Conservation (phyloP, 2,797 vertebrate species). For the Vespertilio murinus region DNA sequence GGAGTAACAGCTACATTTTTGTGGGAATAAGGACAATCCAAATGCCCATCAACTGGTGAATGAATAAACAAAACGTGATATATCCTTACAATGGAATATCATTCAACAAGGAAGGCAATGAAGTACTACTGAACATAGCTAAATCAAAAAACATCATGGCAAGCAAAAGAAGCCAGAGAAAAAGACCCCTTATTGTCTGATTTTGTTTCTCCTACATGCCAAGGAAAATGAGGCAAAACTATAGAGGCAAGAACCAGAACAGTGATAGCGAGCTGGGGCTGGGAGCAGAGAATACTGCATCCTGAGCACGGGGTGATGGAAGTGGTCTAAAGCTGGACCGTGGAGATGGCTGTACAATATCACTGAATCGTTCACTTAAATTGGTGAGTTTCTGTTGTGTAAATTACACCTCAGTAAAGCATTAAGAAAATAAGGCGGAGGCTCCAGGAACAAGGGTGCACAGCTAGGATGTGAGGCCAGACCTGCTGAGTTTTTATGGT, state of each 20-base stretch:
- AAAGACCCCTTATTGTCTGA: fast-evolving
- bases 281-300: too few relatives aligned
- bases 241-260: too few relatives aligned
- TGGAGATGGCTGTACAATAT: neutral
- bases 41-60: too few relatives aligned
- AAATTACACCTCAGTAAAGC: neutral
- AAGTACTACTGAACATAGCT: fast-evolving
- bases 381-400: neutral
- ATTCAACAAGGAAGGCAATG: fast-evolving
- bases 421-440: neutral
- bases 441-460: neutral
- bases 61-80: fast-evolving
- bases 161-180: neutral
- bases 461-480: too few relatives aligned
- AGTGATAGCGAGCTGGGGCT: fast-evolving
- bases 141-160: neutral
- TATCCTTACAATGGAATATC: fast-evolving
- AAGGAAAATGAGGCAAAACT: neutral
- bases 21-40: neutral
- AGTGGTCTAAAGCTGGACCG: neutral
- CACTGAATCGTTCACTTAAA: too few relatives aligned
- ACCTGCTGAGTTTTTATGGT: neutral
- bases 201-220: fast-evolving
- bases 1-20: neutral
- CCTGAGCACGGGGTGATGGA: fast-evolving